Percentiles rank a stretch among this genome's conserved stretches.
Conservation (phyloP, 1,140 invertebrate species). For the Bombus impatiens region DNA sequence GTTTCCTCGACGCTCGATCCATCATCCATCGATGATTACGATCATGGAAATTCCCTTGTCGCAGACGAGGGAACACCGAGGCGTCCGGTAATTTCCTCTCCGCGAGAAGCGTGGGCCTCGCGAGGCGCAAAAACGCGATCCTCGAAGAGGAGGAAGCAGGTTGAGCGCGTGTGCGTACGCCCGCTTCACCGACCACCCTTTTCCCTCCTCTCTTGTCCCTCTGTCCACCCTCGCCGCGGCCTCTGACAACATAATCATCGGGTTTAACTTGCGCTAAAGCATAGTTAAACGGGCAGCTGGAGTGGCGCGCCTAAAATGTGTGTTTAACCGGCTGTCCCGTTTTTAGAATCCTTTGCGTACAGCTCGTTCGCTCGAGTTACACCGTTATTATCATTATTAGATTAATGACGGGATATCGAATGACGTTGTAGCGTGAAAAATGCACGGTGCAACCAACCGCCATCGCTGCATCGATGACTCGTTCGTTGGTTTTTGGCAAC, state of each 20-base stretch:
- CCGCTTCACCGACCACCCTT: conserved; percentile 67
- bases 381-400: conserved; percentile 46
- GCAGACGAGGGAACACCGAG: background rate
- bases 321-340: conserved; percentile 73
- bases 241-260: conserved; percentile 82
- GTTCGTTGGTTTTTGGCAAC: background rate
- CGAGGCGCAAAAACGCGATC: conserved; percentile 23
- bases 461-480: background rate
- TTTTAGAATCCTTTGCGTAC: conserved; percentile 28
- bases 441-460: background rate
- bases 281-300: conserved; percentile 80
- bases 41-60: conserved; percentile 1
- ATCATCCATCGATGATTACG: conserved; percentile 19
- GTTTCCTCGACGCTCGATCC: background rate
- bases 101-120: conserved; percentile 37
- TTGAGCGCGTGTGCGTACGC: background rate
- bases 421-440: conserved; percentile 26
- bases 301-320: conserved; percentile 80
- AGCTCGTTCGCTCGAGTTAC: conserved; percentile 51
- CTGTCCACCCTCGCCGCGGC: conserved; percentile 65
- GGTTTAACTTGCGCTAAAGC: conserved; percentile 80
- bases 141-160: background rate
- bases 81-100: conserved; percentile 22
- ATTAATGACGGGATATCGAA: conserved; percentile 37
- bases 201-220: background rate